These are phyloP conservation scores for Xenops minutus DNA, from an alignment of 2,797 vertebrate species.

Conservation along the genomic window DNA sequence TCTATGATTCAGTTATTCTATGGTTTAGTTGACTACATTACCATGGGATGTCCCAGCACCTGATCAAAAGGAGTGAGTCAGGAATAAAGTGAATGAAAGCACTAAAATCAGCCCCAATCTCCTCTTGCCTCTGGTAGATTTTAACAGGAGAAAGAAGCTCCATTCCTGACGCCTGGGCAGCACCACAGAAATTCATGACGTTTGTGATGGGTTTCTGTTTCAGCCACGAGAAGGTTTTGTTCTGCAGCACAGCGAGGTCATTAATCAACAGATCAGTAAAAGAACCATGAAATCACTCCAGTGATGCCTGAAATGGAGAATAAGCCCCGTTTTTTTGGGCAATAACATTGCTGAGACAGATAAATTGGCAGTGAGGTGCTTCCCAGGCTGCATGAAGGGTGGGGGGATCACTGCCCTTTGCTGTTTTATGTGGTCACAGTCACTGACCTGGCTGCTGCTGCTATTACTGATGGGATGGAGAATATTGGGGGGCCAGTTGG, in stretches of 20 bases:
- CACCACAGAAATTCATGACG: background rate
- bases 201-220: background rate
- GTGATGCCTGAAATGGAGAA: background rate
- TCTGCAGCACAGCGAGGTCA: background rate
- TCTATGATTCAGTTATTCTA: background rate
- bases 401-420: background rate
- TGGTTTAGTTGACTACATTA: background rate
- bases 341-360: background rate
- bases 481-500: rapidly evolving
- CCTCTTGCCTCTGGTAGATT: background rate
- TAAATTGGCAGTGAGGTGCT: background rate
- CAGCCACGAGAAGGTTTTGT: background rate
- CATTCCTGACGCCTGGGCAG: background rate
- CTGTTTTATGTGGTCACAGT: background rate
- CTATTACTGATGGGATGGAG: background rate
- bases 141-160: background rate
- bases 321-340: background rate
- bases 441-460: background rate
- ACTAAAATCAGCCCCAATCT: background rate
- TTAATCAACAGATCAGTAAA: background rate
- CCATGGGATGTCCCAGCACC: background rate
- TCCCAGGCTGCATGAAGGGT: background rate
- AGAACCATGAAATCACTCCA: background rate
- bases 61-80: rapidly evolving
- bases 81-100: background rate